phyloP scores from a whole-genome alignment of 1,140 invertebrate genomes.

The Calliopsis andreniformis region DNA sequence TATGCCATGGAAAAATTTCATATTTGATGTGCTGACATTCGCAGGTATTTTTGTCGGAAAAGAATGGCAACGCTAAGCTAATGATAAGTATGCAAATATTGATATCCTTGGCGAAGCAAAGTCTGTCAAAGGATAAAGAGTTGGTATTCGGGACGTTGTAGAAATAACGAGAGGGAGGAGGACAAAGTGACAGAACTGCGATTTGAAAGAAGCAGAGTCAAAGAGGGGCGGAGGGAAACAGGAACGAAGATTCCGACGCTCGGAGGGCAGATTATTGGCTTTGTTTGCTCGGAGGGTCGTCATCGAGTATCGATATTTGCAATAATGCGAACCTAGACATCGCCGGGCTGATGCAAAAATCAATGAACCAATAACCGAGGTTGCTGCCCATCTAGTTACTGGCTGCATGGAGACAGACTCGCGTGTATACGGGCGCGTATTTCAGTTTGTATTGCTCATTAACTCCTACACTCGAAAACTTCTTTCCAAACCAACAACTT shows the following conservation, averaged over 20 bases:
- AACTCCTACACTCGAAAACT: conserved; percentile 48
- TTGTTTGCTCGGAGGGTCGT: conserved; percentile 61
- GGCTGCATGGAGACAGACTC: conserved; percentile 33
- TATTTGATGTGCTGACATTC: no score
- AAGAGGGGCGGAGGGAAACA: not conserved
- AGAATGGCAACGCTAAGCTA: no score
- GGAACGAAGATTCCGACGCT: conserved; percentile 48
- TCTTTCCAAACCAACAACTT: conserved; percentile 58
- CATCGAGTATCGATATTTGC: conserved; percentile 69
- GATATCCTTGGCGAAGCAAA: not conserved
- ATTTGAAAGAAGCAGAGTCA: not conserved
- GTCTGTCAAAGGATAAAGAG: no score
- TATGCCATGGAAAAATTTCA: no score
- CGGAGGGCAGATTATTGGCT: conserved; percentile 64
- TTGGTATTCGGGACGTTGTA: not conserved
- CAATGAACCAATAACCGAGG: conserved; percentile 73
- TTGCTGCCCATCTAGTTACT: conserved; percentile 47
- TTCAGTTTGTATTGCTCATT: conserved; percentile 53
- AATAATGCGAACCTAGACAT: conserved; percentile 59
- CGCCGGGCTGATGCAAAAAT: conserved; percentile 67
- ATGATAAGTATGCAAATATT: conserved; percentile 3
- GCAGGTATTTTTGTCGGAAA: no score
- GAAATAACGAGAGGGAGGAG: not conserved
- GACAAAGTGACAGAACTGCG: not conserved
- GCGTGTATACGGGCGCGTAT: conserved; percentile 42